Conservation (phyloP, 2,888 invertebrate genomes). For the Camponotus fellah region DNA sequence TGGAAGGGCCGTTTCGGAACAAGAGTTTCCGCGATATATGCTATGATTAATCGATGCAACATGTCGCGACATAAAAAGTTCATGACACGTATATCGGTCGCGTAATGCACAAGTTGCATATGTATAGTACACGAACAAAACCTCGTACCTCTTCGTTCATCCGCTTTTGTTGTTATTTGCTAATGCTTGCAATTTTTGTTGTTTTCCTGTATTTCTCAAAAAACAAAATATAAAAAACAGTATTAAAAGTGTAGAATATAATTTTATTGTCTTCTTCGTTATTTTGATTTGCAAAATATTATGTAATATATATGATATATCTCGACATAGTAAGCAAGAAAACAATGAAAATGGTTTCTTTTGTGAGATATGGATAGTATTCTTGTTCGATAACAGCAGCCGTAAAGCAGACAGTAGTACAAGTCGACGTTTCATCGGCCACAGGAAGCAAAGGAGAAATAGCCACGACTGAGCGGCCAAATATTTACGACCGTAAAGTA, state of each 20-base stretch:
- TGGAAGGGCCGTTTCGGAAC: conserved; percentile 18
- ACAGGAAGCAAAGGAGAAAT: conserved; percentile 3
- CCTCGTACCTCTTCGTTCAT: background rate
- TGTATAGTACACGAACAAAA: conserved; percentile 20
- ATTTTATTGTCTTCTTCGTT: background rate
- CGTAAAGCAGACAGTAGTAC: conserved; percentile 1
- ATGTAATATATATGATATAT: background rate
- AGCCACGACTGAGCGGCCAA: background rate
- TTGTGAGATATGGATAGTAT: background rate
- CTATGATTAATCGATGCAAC: conserved; percentile 43
- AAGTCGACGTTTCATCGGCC: conserved; percentile 24
- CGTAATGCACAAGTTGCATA: conserved; percentile 22
- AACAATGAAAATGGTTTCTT: background rate
- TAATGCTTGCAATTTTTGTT: conserved; percentile 4
- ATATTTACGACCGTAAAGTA: conserved; percentile 34
- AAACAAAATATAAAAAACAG: background rate
- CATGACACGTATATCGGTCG: conserved; percentile 17
- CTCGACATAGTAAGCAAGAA: conserved; percentile 1
- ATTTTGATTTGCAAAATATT: background rate
- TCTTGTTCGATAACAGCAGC: conserved; percentile 11
- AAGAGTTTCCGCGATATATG: conserved; percentile 13
- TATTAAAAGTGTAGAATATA: background rate
- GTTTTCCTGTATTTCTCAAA: background rate
- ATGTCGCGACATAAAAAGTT: conserved; percentile 32
- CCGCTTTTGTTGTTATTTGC: background rate